A percentile compares a stretch with the other conserved stretches of the same genome.
phyloP scores from a whole-genome alignment of 2,797 vertebrate species.

The Petrocephalus sullivani region DNA sequence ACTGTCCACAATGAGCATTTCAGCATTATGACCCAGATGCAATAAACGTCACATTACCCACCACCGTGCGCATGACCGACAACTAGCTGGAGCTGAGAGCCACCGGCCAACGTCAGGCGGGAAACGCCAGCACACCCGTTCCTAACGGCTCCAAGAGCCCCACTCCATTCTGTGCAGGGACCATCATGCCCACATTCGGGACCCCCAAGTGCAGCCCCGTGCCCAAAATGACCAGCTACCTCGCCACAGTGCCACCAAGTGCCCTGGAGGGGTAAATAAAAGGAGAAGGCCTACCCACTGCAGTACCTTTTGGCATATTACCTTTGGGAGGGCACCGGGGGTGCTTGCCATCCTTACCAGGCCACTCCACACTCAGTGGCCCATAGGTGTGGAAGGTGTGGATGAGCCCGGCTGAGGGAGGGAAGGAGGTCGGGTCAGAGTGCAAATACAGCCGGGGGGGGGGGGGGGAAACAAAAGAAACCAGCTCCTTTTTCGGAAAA shows the following conservation, averaged over 20 bases:
- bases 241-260: slow-evolving; percentile 50
- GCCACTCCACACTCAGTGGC: slow-evolving; percentile 95
- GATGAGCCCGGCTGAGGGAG: slow-evolving; percentile 78
- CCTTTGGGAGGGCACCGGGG: slow-evolving; percentile 99
- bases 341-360: slow-evolving; percentile 99
- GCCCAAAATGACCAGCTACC: slow-evolving; percentile 19
- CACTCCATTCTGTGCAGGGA: not conserved
- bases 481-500: too few species aligned
- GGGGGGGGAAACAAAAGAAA: too few species aligned
- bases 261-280: slow-evolving; percentile 45
- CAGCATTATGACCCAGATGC: not conserved
- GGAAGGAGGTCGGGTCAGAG: not conserved
- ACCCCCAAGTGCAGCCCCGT: not conserved
- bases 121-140: not conserved
- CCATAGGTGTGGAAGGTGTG: slow-evolving; percentile 95
- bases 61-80: too few species aligned
- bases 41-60: not conserved
- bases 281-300: slow-evolving; percentile 46
- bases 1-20: too few species aligned
- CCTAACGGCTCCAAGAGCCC: too few species aligned
- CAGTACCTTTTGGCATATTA: slow-evolving; percentile 99
- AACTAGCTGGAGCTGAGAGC: not conserved
- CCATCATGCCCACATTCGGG: not conserved
- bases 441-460: not conserved
- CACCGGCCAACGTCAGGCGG: not conserved